Evolutionary conservation across 2,113 vertebrate genomes (phyloP), one percentile per base, ranked within the genome.

Genomic region (Dasyprocta punctata): DNA sequence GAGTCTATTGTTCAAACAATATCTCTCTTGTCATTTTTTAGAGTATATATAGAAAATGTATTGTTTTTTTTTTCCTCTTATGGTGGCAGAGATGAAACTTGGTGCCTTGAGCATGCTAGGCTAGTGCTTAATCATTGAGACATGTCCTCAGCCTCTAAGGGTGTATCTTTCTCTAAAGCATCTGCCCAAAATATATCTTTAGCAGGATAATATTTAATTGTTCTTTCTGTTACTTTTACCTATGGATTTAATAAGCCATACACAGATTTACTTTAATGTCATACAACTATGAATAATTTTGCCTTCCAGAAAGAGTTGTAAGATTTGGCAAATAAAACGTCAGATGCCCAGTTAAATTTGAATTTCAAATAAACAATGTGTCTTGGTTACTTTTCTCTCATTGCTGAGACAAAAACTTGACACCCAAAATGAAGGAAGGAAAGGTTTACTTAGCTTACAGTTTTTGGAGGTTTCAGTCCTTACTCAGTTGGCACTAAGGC

Each of bases 341-440:
- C 13, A 61, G 26, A 12, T 69, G 30, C 81, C 38, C 82, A 86
- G 63, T 94, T 92, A 83, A 92, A 61, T 60, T 61, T 83, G 49
- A 67, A 78, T 93, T 82, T 93, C 91, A 95, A 60, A 41, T 63
- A 91, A 73, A 82, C n/a, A 47, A 56, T 19, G 89, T 56, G 16
- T 56, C 54, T 56, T 56, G 52, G 17, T 19, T 56, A 56, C 17
- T 56, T 56, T 56, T 19, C 54, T 56, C 54, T 56, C 16, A 16
- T 56, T 56, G 54, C 54, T 56, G 54, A 56, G 17, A 19, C 54
- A 56, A 56, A 56, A 56, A 56, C 16, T 56, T 19, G 54, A 17
- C 54, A 56, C 54, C 54, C 17, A 56, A 56, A 56, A 56, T 56
- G 54, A 10, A 56, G 9, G 54, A 19, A 56, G 54, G 54, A 56